Percentiles rank a stretch among this genome's conserved stretches.
Evolutionary conservation across 2,113 vertebrate genomes (phyloP).

Genomic region (Phasianus colchicus): DNA sequence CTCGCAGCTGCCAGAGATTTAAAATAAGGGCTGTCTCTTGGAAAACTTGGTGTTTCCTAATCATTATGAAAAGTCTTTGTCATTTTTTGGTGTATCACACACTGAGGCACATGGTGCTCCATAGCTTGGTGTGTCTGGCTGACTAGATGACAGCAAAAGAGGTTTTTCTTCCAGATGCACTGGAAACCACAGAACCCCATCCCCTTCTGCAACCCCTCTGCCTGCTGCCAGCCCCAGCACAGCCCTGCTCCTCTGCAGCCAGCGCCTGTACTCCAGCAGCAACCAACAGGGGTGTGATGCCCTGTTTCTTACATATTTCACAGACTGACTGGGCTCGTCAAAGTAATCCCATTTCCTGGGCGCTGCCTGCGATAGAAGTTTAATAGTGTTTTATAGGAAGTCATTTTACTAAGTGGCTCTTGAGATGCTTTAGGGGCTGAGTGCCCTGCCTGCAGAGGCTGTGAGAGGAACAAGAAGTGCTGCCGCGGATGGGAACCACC

Average conservation of each 20-base stretch:
- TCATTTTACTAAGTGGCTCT: not conserved
- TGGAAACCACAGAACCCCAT: fast-evolving
- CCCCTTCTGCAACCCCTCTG: not conserved
- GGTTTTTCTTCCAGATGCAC: not conserved
- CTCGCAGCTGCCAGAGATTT: not conserved
- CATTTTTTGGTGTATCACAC: not conserved
- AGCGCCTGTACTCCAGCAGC: not conserved
- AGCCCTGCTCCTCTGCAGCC: not conserved
- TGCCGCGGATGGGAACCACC: not conserved
- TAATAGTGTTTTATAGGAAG: not conserved
- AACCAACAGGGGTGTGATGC: not conserved
- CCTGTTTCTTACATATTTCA: not conserved
- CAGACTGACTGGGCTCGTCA: not conserved
- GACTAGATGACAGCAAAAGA: not conserved
- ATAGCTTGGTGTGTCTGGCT: fast-evolving
- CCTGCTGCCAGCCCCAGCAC: fast-evolving
- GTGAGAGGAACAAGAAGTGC: fast-evolving
- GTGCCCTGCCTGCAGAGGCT: not conserved
- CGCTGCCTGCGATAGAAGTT: not conserved
- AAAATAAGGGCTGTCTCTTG: not conserved
- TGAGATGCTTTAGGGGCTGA: not conserved
- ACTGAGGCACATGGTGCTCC: fast-evolving
- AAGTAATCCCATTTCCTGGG: not conserved
- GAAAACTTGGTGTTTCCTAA: not conserved
- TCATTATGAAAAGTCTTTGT: not conserved